phyloP scores from a whole-genome alignment of 2,888 invertebrate species.

The Catocala fraxini region DNA sequence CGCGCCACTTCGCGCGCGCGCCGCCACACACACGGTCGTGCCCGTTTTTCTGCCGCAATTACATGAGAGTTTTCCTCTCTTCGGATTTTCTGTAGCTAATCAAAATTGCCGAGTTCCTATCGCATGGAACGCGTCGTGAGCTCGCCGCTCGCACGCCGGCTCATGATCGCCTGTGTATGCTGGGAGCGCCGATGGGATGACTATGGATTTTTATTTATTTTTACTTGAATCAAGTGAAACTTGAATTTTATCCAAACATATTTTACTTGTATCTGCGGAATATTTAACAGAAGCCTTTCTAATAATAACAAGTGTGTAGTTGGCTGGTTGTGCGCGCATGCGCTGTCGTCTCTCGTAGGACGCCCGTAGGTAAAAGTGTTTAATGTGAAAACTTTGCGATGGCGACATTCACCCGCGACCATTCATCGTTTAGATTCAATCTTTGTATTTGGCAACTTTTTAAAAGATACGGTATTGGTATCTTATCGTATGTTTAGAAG shows the following conservation, averaged over 20 bases:
- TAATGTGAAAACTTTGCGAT: conserved; percentile 73
- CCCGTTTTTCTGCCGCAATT: conserved; percentile 72
- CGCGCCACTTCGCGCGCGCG: conserved; percentile 63
- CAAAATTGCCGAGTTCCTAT: conserved; percentile 73
- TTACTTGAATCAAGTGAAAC: no score
- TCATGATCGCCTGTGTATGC: conserved; percentile 48
- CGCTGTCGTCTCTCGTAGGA: conserved; percentile 52
- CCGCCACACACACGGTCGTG: conserved; percentile 69
- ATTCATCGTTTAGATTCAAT: conserved; percentile 59
- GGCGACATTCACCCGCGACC: conserved; percentile 61
- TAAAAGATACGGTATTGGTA: conserved; percentile 14
- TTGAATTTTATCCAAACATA: conserved; percentile 31
- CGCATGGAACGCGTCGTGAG: conserved; percentile 65
- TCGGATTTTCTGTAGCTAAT: conserved; percentile 75
- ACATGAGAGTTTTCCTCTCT: conserved; percentile 74
- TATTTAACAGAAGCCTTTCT: conserved; percentile 31
- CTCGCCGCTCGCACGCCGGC: conserved; percentile 39
- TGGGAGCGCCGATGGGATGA: conserved; percentile 54
- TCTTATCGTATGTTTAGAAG: background rate
- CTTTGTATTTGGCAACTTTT: conserved; percentile 48
- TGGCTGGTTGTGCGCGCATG: conserved; percentile 56
- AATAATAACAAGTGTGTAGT: conserved; percentile 58
- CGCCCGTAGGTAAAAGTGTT: conserved; percentile 65
- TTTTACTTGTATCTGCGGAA: conserved; percentile 25
- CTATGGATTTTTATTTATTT: conserved; percentile 46